phyloP scores from a whole-genome alignment of 2,113 vertebrate species.

The Probosciger aterrimus region DNA sequence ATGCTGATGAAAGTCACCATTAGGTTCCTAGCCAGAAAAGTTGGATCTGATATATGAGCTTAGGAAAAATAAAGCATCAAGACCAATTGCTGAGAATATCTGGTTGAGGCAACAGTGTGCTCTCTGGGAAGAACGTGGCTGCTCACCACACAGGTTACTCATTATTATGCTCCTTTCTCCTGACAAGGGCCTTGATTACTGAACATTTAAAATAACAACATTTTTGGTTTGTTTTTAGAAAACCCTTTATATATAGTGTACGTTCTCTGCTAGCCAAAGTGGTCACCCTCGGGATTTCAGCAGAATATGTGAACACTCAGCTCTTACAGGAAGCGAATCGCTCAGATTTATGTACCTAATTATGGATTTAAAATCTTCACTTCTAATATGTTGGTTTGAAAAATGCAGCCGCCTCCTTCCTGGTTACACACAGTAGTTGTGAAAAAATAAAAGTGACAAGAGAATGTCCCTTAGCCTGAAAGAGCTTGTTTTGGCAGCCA shows the following conservation, averaged over 20 bases:
- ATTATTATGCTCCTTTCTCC: neutral
- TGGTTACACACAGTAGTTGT: neutral
- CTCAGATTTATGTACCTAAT: neutral
- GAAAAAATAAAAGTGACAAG: neutral
- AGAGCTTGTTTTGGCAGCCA: neutral
- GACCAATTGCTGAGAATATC: neutral
- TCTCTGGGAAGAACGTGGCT: neutral
- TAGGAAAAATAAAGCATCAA: neutral
- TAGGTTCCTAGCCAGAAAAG: neutral
- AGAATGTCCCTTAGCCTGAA: neutral
- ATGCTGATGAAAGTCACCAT: neutral
- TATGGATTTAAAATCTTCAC: constrained; percentile 9
- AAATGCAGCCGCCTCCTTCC: neutral
- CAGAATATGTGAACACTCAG: neutral
- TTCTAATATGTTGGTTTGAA: neutral
- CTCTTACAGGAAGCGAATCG: neutral
- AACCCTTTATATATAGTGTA: neutral
- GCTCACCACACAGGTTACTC: accelerated
- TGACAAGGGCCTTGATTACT: neutral
- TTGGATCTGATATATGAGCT: neutral
- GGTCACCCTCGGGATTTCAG: neutral
- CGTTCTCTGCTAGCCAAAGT: neutral
- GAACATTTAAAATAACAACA: neutral
- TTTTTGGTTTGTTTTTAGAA: neutral
- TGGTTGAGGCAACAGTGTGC: neutral